A percentile compares a stretch with the other conserved stretches of the same genome.
These are phyloP conservation scores for Piezodorus guildinii DNA, from an alignment of 1,140 invertebrate species.

Conservation along the genomic window DNA sequence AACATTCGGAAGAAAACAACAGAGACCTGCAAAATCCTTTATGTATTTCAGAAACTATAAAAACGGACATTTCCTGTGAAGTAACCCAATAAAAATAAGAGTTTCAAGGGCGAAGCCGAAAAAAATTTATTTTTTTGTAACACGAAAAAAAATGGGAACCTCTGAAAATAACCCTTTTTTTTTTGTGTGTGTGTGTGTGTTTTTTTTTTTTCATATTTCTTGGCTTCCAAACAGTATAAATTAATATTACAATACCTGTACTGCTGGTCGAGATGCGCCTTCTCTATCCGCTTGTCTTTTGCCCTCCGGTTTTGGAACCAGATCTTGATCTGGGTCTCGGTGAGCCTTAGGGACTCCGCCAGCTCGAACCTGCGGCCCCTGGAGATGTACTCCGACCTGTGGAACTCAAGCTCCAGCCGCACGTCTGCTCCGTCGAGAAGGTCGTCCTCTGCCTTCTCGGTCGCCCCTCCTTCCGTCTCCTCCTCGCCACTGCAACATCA, in stretches of 20 bases:
- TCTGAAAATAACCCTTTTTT: too few relatives aligned
- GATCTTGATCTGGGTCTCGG: conserved; percentile 91
- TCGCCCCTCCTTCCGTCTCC: conserved; percentile 70
- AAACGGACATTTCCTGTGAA: too few relatives aligned
- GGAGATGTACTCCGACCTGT: conserved; percentile 81
- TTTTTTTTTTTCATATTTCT: too few relatives aligned
- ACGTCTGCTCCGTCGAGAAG: conserved; percentile 89
- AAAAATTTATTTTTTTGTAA: too few relatives aligned
- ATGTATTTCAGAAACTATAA: too few relatives aligned
- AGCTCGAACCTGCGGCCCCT: conserved; percentile 73
- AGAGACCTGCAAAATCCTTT: too few relatives aligned
- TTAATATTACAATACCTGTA: conserved; percentile 57
- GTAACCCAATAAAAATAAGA: too few relatives aligned
- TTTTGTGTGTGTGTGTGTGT: too few relatives aligned
- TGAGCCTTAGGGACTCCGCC: conserved; percentile 65
- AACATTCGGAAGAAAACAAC: too few relatives aligned
- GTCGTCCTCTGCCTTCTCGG: conserved; percentile 83
- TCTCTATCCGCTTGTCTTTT: conserved; percentile 92
- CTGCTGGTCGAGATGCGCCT: conserved; percentile 87
- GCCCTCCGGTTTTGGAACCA: conserved; percentile 95
- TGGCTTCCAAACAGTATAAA: too few relatives aligned
- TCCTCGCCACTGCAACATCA: conserved; percentile 55
- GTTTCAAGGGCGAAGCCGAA: too few relatives aligned
- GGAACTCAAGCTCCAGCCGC: conserved; percentile 80
- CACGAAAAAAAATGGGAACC: too few relatives aligned